Conservation (phyloP, 2,888 invertebrate species). For the Notodonta dromedarius region DNA sequence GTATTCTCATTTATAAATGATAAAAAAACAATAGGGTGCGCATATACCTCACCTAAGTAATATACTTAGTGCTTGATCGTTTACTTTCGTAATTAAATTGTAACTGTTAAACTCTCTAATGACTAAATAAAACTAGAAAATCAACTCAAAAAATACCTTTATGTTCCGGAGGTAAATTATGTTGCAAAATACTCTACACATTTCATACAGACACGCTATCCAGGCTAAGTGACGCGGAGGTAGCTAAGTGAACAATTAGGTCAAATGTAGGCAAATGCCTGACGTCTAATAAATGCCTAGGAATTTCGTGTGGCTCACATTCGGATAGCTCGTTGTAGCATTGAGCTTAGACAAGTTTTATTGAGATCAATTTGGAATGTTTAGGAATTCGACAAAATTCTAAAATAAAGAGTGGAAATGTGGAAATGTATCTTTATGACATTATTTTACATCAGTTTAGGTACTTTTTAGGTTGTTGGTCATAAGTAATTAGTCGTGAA, state of each 20-base stretch:
- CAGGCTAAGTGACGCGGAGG: slow-evolving; percentile 39
- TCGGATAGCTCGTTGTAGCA: neutral
- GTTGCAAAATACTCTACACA: slow-evolving; percentile 21
- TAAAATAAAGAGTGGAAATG: too few relatives aligned
- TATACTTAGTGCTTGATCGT: too few relatives aligned
- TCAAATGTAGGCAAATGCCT: slow-evolving; percentile 38
- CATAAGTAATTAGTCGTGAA: slow-evolving; percentile 21
- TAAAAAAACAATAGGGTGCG: slow-evolving; percentile 33
- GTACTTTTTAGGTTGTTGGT: slow-evolving; percentile 26
- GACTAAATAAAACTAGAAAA: too few relatives aligned
- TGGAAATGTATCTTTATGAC: slow-evolving; percentile 6
- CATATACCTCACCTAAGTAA: neutral
- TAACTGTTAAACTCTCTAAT: too few relatives aligned
- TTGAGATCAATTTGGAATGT: neutral
- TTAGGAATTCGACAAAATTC: too few relatives aligned
- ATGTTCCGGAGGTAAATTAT: slow-evolving; percentile 33
- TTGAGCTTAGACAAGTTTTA: neutral
- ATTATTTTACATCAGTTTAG: slow-evolving; percentile 21
- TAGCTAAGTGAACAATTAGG: slow-evolving; percentile 43
- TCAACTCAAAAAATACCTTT: slow-evolving; percentile 15
- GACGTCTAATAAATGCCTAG: slow-evolving; percentile 31
- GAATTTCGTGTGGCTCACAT: neutral
- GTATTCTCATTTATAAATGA: slow-evolving; percentile 27
- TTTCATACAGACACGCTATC: slow-evolving; percentile 31
- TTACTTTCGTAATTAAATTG: too few relatives aligned